Base-by-base conservation (phyloP, 2,113 vertebrate species). In the Colinus virginianus region DNA sequence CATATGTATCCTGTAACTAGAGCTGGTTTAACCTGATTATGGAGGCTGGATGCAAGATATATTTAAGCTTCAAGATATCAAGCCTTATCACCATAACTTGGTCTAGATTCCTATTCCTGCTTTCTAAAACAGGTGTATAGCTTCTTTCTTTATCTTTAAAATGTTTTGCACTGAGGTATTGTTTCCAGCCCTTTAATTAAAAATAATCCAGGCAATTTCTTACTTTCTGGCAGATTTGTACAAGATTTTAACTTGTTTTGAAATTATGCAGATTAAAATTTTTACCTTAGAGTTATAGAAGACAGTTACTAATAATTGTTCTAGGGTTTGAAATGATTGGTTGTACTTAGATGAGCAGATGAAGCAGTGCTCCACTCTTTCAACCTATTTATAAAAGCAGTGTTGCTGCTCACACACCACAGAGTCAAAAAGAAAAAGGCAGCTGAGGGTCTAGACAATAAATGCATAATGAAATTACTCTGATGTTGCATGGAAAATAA, bases 211-310 rank as follows among this genome's bases (percentile, higher is more conserved):
- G 67, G 45, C 78, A 89, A 64, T 81, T 95, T 78, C 82, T 82
- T 95, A 93, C 93, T 93, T 82, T 92, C 77, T 84, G 84, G 88
- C 58, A 96, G 67, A 66, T 93, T 92, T 85, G 90, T 87, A 91
- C 88, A 90, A 96, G 85, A 94, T 96, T 95, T 96, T 92, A 78
- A 91, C 43, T 84, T 72, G 68, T 88, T 43, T 66, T 84, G 58
- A 96, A 97, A 96, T 93, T 68, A 84, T 90, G 28, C 87, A 96
- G 84, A 90, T 93, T 48, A 45, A 53, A 93, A 90, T 96, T 87
- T 92, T 19, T 85, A 92, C 62, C 86, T 76, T 94, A 78, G 84
- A 81, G 53, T 63, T 96, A 75, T 48, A 95, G 66, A 90, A 81
- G 92, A 67, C 28, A 91, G 87, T 78, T 19, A 17, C 61, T 94